phyloP scores from a whole-genome alignment of 2,797 vertebrate species.

The Pseudochaenichthys georgianus region DNA sequence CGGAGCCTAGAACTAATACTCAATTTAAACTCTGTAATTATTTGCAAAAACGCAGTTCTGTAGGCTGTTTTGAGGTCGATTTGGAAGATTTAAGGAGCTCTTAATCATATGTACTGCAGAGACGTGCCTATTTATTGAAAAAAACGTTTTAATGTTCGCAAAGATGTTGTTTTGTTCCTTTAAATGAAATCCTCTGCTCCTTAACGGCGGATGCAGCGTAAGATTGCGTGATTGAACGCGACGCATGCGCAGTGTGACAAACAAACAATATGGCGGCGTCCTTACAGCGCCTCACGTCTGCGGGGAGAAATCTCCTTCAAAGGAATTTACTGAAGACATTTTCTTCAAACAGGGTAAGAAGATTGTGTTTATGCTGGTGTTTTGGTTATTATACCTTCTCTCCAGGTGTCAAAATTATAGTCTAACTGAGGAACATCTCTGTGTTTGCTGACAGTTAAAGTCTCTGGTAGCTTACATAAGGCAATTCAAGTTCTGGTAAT shows the following conservation, averaged over 20 bases:
- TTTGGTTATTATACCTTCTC: accelerated
- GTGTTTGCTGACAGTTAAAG: conserved; percentile 11
- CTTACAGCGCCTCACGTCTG: conserved; percentile 66
- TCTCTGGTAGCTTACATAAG: background rate
- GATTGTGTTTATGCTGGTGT: accelerated
- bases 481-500: no score
- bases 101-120: no score
- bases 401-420: accelerated
- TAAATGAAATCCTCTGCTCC: background rate
- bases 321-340: conserved; percentile 63
- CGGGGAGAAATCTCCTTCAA: conserved; percentile 65
- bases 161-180: conserved; percentile 10
- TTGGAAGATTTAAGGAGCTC: no score
- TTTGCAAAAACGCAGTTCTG: no score
- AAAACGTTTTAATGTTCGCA: background rate
- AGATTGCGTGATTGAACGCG: background rate
- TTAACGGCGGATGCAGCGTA: conserved; percentile 25
- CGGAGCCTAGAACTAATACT: background rate
- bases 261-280: conserved; percentile 83
- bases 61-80: no score
- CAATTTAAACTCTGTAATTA: no score
- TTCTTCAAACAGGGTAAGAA: conserved; percentile 67
- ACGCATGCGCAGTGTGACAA: conserved; percentile 10
- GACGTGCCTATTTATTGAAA: no score
- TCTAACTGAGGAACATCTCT: background rate